These are phyloP conservation scores for Contarinia nasturtii DNA, from an alignment of 1,140 invertebrate genomes.

Conservation along the genomic window DNA sequence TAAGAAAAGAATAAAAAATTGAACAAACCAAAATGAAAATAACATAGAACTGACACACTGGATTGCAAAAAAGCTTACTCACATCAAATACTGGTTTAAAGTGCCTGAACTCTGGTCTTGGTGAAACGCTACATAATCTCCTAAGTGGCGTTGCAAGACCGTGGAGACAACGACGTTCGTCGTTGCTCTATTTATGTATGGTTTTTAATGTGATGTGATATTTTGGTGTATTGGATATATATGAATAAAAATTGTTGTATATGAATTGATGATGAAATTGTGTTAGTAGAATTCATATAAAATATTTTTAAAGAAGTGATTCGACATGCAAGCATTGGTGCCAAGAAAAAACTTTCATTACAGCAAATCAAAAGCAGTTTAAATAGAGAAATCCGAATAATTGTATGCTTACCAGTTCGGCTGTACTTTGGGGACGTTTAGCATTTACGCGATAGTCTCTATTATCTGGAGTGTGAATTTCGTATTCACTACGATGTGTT, in stretches of 20 bases:
- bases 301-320: conserved; percentile 3
- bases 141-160: conserved; percentile 25
- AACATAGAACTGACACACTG: too few species aligned
- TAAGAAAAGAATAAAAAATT: too few species aligned
- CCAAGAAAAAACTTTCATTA: background rate
- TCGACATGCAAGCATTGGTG: conserved; percentile 7
- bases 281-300: background rate
- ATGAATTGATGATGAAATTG: background rate
- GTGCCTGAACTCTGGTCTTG: conserved; percentile 25
- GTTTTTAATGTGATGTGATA: background rate
- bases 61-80: conserved; percentile 14
- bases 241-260: background rate
- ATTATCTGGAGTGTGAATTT: conserved; percentile 35
- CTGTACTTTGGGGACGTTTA: conserved; percentile 21
- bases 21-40: too few species aligned
- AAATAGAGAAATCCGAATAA: too few species aligned
- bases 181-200: conserved; percentile 15
- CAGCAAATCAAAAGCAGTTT: background rate
- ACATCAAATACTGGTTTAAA: conserved; percentile 21
- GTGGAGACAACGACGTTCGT: conserved; percentile 22
- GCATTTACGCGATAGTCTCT: conserved; percentile 16
- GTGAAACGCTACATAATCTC: conserved; percentile 24
- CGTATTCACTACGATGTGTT: conserved; percentile 35
- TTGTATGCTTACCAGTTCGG: conserved; percentile 19
- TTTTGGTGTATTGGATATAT: background rate